Evolutionary conservation across 2,113 vertebrate species (phyloP).

Genomic region (Porphyrio hochstetteri): DNA sequence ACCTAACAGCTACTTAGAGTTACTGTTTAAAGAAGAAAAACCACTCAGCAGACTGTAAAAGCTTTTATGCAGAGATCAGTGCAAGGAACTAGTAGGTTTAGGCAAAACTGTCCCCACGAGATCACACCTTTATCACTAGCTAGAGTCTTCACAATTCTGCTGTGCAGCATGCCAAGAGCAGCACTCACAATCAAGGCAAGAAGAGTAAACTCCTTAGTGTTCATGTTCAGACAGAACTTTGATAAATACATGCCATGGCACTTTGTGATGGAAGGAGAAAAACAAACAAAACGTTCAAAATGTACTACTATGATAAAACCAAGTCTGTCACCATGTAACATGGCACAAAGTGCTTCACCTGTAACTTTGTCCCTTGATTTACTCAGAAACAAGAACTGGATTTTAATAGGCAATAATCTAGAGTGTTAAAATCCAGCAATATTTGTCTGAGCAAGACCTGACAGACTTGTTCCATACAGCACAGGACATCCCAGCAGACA

Average conservation of each 20-base stretch:
- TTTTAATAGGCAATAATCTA: background rate
- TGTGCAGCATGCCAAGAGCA: background rate
- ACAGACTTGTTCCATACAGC: background rate
- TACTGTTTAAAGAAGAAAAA: background rate
- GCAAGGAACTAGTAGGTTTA: background rate
- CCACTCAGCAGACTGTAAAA: background rate
- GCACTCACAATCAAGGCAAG: background rate
- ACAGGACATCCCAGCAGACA: background rate
- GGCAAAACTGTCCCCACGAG: background rate
- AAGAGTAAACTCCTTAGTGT: background rate
- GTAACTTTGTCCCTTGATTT: background rate
- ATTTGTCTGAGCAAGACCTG: background rate
- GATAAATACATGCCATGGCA: background rate
- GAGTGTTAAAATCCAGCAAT: background rate
- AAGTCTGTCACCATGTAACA: background rate
- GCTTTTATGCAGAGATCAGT: background rate
- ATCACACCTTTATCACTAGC: background rate
- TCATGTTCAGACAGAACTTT: background rate
- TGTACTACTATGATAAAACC: background rate
- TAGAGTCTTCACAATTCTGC: background rate
- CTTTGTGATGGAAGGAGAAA: background rate
- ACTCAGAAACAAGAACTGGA: background rate
- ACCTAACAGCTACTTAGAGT: background rate
- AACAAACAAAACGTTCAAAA: background rate
- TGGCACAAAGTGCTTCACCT: background rate